phyloP scores from a whole-genome alignment of 2,113 vertebrate species.

The Chionodraco myersi region DNA sequence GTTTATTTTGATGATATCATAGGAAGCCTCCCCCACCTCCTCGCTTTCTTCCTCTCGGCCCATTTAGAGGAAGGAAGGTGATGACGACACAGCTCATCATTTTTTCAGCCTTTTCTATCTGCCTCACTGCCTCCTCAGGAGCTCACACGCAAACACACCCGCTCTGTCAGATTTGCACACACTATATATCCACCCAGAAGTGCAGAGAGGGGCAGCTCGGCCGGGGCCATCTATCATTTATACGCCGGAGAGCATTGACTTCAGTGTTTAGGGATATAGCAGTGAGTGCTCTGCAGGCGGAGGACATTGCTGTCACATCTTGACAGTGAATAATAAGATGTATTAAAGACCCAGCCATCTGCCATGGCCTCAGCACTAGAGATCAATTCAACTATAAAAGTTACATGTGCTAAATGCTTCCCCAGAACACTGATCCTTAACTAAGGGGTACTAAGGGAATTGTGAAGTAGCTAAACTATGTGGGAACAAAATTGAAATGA shows the following conservation, averaged over 20 bases:
- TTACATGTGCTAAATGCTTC: not conserved
- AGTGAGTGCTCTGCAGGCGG: slow-evolving; percentile 67
- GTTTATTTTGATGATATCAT: slow-evolving; percentile 5
- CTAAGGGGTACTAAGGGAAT: not conserved
- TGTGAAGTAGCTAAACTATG: not conserved
- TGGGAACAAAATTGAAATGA: not conserved
- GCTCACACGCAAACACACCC: slow-evolving; percentile 3
- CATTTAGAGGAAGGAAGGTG: slow-evolving; percentile 44
- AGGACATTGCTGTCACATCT: slow-evolving; percentile 68
- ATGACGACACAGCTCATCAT: slow-evolving; percentile 59
- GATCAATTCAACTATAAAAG: slow-evolving; percentile 4
- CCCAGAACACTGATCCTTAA: not conserved
- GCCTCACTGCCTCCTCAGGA: slow-evolving; percentile 43
- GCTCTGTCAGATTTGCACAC: slow-evolving; percentile 10
- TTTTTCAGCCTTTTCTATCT: slow-evolving; percentile 71
- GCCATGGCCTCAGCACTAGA: slow-evolving; percentile 21
- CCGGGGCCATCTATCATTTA: slow-evolving; percentile 77
- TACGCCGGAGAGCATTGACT: slow-evolving; percentile 61
- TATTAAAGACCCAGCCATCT: slow-evolving; percentile 26
- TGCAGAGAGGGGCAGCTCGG: slow-evolving; percentile 46
- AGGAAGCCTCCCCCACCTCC: not conserved
- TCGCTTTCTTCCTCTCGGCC: slow-evolving; percentile 6
- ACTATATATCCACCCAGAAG: slow-evolving; percentile 48
- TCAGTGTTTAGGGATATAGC: slow-evolving; percentile 59
- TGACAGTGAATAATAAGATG: slow-evolving; percentile 49